These are phyloP conservation scores for Spea bombifrons DNA, from an alignment of 2,113 vertebrate species.

Conservation along the genomic window DNA sequence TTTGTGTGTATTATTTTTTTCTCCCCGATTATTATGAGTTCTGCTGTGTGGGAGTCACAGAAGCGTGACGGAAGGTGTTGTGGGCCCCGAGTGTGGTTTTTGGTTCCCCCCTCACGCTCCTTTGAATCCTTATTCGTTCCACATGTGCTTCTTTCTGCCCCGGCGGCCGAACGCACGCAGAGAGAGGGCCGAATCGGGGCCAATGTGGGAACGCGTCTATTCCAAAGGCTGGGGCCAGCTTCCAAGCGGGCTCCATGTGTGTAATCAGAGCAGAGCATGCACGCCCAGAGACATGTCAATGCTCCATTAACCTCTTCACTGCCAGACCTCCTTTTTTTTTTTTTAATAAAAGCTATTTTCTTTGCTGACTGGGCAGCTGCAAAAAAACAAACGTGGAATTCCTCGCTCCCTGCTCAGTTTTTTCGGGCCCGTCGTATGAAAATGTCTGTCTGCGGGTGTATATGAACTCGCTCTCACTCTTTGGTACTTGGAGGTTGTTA, in stretches of 20 bases:
- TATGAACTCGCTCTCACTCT: too few relatives aligned
- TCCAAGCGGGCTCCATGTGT: conserved; percentile 22
- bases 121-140: conserved; percentile 42
- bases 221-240: conserved; percentile 36
- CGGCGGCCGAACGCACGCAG: conserved; percentile 20
- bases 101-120: conserved; percentile 33
- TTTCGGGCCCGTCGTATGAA: too few relatives aligned
- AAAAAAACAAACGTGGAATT: too few relatives aligned
- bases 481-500: too few relatives aligned
- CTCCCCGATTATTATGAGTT: background rate
- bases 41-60: conserved; percentile 33
- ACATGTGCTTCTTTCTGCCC: conserved; percentile 32
- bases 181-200: conserved; percentile 23
- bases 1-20: background rate
- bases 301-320: conserved; percentile 18
- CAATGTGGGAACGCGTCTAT: conserved; percentile 32
- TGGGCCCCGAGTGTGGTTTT: conserved; percentile 30
- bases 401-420: too few relatives aligned
- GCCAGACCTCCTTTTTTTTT: background rate
- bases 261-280: conserved; percentile 30
- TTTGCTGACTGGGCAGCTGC: too few relatives aligned
- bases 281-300: conserved; percentile 3
- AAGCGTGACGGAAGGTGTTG: conserved; percentile 40
- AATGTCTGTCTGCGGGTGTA: too few relatives aligned
- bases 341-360: too few relatives aligned